Base-by-base conservation (phyloP, 1,140 invertebrate species). In the Lasioglossum baleicum region DNA sequence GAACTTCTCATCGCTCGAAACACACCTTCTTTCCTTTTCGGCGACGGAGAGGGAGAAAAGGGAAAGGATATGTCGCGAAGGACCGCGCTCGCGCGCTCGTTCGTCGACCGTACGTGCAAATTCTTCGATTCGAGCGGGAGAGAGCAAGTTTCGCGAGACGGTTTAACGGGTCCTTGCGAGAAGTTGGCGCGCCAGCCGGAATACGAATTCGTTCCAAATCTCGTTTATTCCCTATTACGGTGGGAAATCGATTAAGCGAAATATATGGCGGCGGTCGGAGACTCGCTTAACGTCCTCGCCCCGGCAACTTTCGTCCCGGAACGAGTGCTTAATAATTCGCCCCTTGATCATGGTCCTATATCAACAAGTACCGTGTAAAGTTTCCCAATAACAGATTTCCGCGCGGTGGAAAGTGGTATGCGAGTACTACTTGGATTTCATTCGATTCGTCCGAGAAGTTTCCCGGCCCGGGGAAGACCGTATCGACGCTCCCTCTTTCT, bases 331-430 rank as follows among this genome's bases (percentile, higher is more conserved):
- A 58, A 58, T 58, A 58, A 58, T 58, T 58, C 56, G 56, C 56
- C 56, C 56, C 56, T 58, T 58, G 56, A 58, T 58, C 56, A n/a
- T 58, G 20, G 56, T 58, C 56, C 56, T 58, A 58, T 58, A 58
- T 58, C 56, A 58, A 58, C 56, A 58, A 58, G 56, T 58, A 58
- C 56, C 56, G 56, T 58, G 56, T 58, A 58, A 58, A 58, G 56
- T 58, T 58, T 58, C 56, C 56, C 56, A 58, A 58, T 58, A 58
- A 58, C 56, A 58, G 56, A 58, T 58, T 58, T 58, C 56, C 56
- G n/a, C 56, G n/a, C 17, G 56, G 56, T 58, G 56, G 56, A 58
- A 58, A 58, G 56, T 58, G 56, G 56, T 58, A n/a, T 20, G 56
- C 56, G 56, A 58, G 56, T 58, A n/a, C 56, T 58, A 58, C 56